A percentile compares a stretch with the other conserved stretches of the same genome.
Conservation (phyloP, 2,888 invertebrate species). For the Neoitamus cyanurus region DNA sequence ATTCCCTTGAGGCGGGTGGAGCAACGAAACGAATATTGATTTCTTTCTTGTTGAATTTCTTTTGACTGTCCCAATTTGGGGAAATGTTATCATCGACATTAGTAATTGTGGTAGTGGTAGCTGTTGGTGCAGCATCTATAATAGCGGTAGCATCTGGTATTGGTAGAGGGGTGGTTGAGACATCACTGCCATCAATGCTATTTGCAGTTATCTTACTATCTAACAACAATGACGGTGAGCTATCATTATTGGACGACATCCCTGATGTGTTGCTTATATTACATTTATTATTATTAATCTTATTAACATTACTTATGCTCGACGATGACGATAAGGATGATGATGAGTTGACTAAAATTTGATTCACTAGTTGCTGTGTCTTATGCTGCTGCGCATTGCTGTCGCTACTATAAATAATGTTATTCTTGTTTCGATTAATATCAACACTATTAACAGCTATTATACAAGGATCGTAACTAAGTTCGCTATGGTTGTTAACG, state of each 20-base stretch:
- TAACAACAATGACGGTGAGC: constrained; percentile 29
- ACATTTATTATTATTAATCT: constrained; percentile 24
- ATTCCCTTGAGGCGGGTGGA: constrained; percentile 59
- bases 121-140: background rate
- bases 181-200: constrained; percentile 30
- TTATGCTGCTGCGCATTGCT: constrained; percentile 22
- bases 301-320: constrained; percentile 12
- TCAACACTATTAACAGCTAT: constrained; percentile 41
- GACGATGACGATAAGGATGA: constrained; percentile 28
- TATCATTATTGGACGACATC: constrained; percentile 43
- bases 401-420: constrained; percentile 19
- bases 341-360: constrained; percentile 38
- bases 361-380: constrained; percentile 38
- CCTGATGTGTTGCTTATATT: constrained; percentile 40
- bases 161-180: background rate
- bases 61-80: constrained; percentile 10
- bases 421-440: constrained; percentile 34
- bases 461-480: constrained; percentile 43
- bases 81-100: constrained; percentile 3
- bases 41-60: constrained; percentile 19
- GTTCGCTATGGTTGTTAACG: constrained; percentile 21
- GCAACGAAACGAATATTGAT: constrained; percentile 58
- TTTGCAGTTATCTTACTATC: constrained; percentile 21
- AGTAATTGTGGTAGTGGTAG: constrained; percentile 26
- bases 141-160: constrained; percentile 1